phyloP scores from a whole-genome alignment of 2,888 invertebrate genomes.

The Orthosia incerta region DNA sequence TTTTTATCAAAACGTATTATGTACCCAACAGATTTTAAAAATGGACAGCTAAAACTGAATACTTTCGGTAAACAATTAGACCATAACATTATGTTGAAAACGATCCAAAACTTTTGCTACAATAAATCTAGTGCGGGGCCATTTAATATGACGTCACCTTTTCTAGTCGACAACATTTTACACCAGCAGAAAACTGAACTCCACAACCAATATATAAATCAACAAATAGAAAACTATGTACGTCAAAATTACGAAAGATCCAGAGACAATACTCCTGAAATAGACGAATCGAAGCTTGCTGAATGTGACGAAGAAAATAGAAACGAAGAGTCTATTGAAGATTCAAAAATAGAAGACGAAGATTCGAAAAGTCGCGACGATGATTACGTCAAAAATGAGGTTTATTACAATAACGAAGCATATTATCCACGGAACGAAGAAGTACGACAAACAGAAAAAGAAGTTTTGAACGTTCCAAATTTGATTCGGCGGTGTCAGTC shows the following conservation, averaged over 20 bases:
- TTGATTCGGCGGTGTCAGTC: slow-evolving; percentile 87
- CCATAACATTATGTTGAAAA: slow-evolving; percentile 89
- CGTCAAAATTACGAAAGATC: slow-evolving; percentile 80
- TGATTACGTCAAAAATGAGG: slow-evolving; percentile 82
- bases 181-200: slow-evolving; percentile 90
- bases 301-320: slow-evolving; percentile 78
- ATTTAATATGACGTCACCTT: slow-evolving; percentile 91
- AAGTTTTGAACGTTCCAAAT: slow-evolving; percentile 85
- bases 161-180: slow-evolving; percentile 92
- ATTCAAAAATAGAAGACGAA: slow-evolving; percentile 71
- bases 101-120: slow-evolving; percentile 86
- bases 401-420: slow-evolving; percentile 78
- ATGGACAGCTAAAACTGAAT: slow-evolving; percentile 86
- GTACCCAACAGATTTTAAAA: slow-evolving; percentile 87
- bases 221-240: slow-evolving; percentile 87
- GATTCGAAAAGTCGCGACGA: slow-evolving; percentile 83
- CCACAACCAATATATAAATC: slow-evolving; percentile 90
- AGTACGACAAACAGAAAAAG: slow-evolving; percentile 75
- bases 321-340: slow-evolving; percentile 78
- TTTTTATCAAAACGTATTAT: slow-evolving; percentile 80
- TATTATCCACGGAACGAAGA: slow-evolving; percentile 79
- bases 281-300: slow-evolving; percentile 78
- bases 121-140: slow-evolving; percentile 80
- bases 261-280: slow-evolving; percentile 84
- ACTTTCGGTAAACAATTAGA: slow-evolving; percentile 81